Evolutionary conservation across 2,113 vertebrate genomes (phyloP).

Genomic region (Pollachius pollachius): DNA sequence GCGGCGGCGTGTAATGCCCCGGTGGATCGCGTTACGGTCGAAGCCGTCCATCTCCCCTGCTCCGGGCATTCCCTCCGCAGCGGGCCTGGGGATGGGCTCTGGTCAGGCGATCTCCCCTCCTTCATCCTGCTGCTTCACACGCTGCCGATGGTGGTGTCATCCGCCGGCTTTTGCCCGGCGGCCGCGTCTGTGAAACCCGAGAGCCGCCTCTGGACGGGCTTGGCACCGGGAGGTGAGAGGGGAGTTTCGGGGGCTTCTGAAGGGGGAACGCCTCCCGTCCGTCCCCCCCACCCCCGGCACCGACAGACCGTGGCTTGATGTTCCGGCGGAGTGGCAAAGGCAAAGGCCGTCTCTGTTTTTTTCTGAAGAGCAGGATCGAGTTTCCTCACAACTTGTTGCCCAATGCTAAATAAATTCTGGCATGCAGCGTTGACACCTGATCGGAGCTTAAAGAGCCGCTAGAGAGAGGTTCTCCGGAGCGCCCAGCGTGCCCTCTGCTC

Average conservation of each 20-base stretch:
- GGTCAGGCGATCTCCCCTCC: slow-evolving; percentile 61
- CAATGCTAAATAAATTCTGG: slow-evolving; percentile 82
- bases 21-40: slow-evolving; percentile 42
- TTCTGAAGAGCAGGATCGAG: slow-evolving; percentile 52
- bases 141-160: slow-evolving; percentile 69
- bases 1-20: slow-evolving; percentile 30
- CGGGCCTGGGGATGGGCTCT: slow-evolving; percentile 56
- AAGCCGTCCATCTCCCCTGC: slow-evolving; percentile 53
- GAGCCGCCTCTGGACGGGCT: slow-evolving; percentile 54
- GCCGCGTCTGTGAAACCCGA: slow-evolving; percentile 74
- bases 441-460: slow-evolving; percentile 72
- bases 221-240: slow-evolving; percentile 49
- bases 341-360: slow-evolving; percentile 56
- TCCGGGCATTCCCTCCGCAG: slow-evolving; percentile 62
- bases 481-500: slow-evolving; percentile 49
- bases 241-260: slow-evolving; percentile 41
- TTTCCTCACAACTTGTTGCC: slow-evolving; percentile 81
- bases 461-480: slow-evolving; percentile 57
- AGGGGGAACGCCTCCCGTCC: slow-evolving; percentile 40
- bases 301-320: too few relatives aligned
- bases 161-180: slow-evolving; percentile 65
- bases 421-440: slow-evolving; percentile 73
- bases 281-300: too few relatives aligned
- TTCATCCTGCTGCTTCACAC: slow-evolving; percentile 53
- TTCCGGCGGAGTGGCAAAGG: slow-evolving; percentile 9